Base-by-base conservation (phyloP, 2,113 vertebrate genomes). In the Lepus europaeus region DNA sequence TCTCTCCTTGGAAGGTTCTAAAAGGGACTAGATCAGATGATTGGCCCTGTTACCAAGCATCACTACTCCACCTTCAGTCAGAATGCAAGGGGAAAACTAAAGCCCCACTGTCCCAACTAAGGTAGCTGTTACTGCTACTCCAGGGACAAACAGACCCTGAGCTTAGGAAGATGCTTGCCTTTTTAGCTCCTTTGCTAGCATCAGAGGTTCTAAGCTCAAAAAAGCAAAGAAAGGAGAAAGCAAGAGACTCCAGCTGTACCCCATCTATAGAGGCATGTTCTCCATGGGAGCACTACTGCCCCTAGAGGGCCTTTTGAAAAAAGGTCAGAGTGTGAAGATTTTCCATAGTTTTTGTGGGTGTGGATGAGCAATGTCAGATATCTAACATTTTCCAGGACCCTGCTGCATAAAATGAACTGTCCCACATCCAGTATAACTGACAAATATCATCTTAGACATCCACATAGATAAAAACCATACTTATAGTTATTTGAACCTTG, bases 241-340 rank as follows among this genome's bases (percentile, higher is more conserved):
- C 51, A 66, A 66, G 10, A 23, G 9, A 36, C 9, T 66, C 56
- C 25, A 70, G 9, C 16, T 69, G 13, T 25, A 74, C 10, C 16
- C 22, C 2, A 33, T 49, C 22, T 14, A 25, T 2, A 49, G 9
- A 83, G 11, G 22, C 6, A 17, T 16, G 12, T 69, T 93, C 76
- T 93, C 81, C 53, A 0, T 77, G 96, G 56, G 68, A 77, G 12
- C 59, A 79, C 94, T 81, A 80, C 63, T 85, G 68, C 49, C 85
- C 85, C 84, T 88, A 79, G 29, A 16, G 68, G 69, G 1, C 4
- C 11, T 69, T 85, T 89, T 59, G 23, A 89, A 80, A 87, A 59
- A 64, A 84, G 19, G 19, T 53, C 56, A 89, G 23, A 9, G 49
- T 63, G 33, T n/a, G 10, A 12, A 2, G 6, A 4, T 64, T 89